Evolutionary conservation across 2,888 invertebrate genomes (phyloP), one percentile per base, ranked within the genome.

Genomic region (Chloromyia formosa): DNA sequence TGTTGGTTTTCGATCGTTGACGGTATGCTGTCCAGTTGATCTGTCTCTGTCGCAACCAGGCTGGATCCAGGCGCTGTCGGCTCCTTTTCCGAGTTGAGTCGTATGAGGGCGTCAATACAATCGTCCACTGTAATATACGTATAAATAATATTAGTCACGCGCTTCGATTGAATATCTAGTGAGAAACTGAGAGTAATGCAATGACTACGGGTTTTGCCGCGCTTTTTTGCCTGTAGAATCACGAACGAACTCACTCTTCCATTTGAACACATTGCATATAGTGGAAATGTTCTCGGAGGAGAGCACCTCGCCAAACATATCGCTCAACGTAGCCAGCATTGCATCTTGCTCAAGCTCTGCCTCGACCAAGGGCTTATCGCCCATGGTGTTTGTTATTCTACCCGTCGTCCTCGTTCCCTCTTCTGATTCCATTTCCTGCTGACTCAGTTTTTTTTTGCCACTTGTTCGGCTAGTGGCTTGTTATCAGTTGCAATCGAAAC

Each of bases 381-480:
- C 85, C 22, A 35, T 62, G 80, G 89, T 88, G 27, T 35, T 35
- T 35, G 7, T 7, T 2, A 35, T 35, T 35, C 27, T 2, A 7
- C 7, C 27, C 27, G 27, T 80, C 88, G 88, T 80, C 87, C 88
- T 82, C 87, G 87, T 27, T 61, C 27, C 7, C 12, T 12, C 16
- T 18, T 7, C 14, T 10, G 27, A 12, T 56, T 27, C 23, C 56
- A 56, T 56, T 56, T 10, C 16, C 9, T 35, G 27, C 27, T 35
- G 27, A 35, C 3, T 35, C 27, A 35, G 27, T 4, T 7, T 35
- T 4, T 7, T 35, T 35, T 35, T 35, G 27, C 27, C 2, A 7
- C 27, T 35, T 35, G n/a, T n/a, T n/a, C n/a, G n/a, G n/a, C n/a
- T n/a, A n/a, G n/a, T n/a, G n/a, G n/a, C n/a, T n/a, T n/a, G 27